Conservation (phyloP, 2,797 vertebrate genomes). For the Xenopus petersii region DNA sequence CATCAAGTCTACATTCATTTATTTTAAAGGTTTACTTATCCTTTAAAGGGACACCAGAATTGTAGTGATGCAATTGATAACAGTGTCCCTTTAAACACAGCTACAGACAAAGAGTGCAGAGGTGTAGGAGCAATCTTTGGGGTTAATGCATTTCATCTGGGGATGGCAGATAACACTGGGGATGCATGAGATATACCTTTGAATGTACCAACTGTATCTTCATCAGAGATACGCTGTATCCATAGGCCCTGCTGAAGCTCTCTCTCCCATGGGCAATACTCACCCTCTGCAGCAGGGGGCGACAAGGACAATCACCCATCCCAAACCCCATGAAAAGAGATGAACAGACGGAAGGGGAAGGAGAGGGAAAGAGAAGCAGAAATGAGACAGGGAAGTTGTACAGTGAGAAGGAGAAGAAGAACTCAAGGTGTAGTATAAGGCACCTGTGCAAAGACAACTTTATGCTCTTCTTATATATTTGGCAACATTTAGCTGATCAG, state of each 20-base stretch:
- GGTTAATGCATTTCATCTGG: slow-evolving; percentile 33
- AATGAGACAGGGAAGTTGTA: slow-evolving; percentile 49
- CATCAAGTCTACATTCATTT: too few relatives aligned
- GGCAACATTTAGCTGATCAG: too few relatives aligned
- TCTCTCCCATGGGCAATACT: slow-evolving; percentile 90
- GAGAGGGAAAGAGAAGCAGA: slow-evolving; percentile 52
- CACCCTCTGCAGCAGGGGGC: slow-evolving; percentile 90
- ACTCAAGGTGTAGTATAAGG: neutral
- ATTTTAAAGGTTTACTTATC: too few relatives aligned
- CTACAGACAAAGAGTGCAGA: neutral
- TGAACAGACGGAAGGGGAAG: slow-evolving; percentile 29
- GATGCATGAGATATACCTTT: slow-evolving; percentile 78
- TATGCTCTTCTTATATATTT: too few relatives aligned
- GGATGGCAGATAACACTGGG: neutral
- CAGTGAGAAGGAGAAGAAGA: slow-evolving; percentile 13
- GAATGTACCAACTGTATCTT: slow-evolving; percentile 86
- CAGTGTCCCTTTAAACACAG: too few relatives aligned
- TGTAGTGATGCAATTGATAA: too few relatives aligned
- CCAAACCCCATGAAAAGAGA: slow-evolving; percentile 47
- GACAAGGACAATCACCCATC: slow-evolving; percentile 62
- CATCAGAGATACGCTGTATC: slow-evolving; percentile 81
- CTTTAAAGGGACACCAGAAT: too few relatives aligned
- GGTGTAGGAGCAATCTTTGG: slow-evolving; percentile 17
- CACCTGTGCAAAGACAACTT: too few relatives aligned
- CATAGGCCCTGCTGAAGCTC: slow-evolving; percentile 88